Evolutionary conservation across 2,888 invertebrate species (phyloP), one percentile per base, ranked within the genome.

Genomic region (Drosophila kanekoi): DNA sequence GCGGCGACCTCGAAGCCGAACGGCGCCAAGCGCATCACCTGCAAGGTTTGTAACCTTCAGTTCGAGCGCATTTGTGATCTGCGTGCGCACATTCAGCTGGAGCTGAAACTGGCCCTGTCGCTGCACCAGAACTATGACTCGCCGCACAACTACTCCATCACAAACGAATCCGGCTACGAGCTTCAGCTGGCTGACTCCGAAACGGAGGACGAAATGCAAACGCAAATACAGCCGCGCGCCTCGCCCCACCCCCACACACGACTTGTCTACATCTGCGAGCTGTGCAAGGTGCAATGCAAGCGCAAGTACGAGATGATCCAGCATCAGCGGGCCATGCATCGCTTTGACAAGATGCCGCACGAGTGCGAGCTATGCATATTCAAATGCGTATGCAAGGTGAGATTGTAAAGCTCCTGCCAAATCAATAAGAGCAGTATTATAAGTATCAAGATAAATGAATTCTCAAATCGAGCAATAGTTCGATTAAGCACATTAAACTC

Each of bases 341-440:
- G 81, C 8, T 88, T 94, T 52, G 94, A 94, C 2, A 93, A 94
- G 67, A 90, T 93, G 23, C 93, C 93, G 0, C 90, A 93, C 32
- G 93, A 93, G 41, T 94, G 94, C 74, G 93, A 92, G 41, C 89
- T 92, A 14, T 94, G 94, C 81, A 90, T 92, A n/a, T 94, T 94
- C 91, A 90, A 93, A 43, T 94, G 94, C 75, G 93, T 94, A 0
- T 93, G 93, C 66, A 83, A 79, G 79, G 83, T 83, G 6, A 71
- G 16, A 8, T 11, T 1, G 0, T 20, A n/a, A 2, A 20, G 0
- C 4, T 20, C 1, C 20, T 4, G 20, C 20, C 20, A 20, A 20
- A 20, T 5, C 20, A 20, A 20, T 20, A n/a, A n/a, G n/a, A n/a
- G n/a, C n/a, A n/a, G n/a, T n/a, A 23, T 23, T 23, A 23, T 8